phyloP scores from a whole-genome alignment of 2,888 invertebrate genomes.

The Pseudanteris insignis region DNA sequence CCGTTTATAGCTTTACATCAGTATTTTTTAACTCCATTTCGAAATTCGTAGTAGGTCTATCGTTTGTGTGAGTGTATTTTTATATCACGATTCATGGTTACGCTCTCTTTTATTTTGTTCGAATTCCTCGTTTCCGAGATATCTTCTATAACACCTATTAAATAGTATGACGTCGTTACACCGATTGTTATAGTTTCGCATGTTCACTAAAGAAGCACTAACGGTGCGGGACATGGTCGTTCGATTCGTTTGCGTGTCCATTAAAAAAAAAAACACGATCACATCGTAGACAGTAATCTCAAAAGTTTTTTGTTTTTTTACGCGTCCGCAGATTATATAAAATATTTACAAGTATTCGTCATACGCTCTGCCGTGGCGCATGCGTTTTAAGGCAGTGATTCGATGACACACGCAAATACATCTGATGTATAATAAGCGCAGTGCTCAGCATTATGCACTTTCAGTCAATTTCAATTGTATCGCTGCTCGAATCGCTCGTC shows the following conservation, averaged over 20 bases:
- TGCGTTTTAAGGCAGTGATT: constrained; percentile 54
- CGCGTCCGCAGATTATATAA: constrained; percentile 25
- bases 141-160: constrained; percentile 38
- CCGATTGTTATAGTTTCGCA: constrained; percentile 32
- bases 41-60: constrained; percentile 55
- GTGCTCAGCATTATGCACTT: constrained; percentile 14
- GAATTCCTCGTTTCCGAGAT: constrained; percentile 22
- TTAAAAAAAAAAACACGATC: constrained; percentile 41
- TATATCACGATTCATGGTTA: constrained; percentile 44
- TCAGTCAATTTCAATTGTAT: constrained; percentile 22
- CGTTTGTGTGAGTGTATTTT: constrained; percentile 44
- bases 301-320: constrained; percentile 18
- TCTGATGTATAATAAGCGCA: constrained; percentile 38
- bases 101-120: constrained; percentile 34
- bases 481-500: constrained; percentile 23
- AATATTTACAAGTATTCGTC: constrained; percentile 41
- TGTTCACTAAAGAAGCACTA: constrained; percentile 39
- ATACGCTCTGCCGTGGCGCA: constrained; percentile 44
- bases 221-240: constrained; percentile 34
- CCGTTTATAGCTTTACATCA: constrained; percentile 53
- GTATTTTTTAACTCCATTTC: constrained; percentile 55
- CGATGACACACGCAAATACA: constrained; percentile 47
- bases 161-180: constrained; percentile 33
- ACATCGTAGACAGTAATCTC: constrained; percentile 42
- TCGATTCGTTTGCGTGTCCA: constrained; percentile 37